phyloP scores from a whole-genome alignment of 1,140 invertebrate species.

The Ceratina calcarata region DNA sequence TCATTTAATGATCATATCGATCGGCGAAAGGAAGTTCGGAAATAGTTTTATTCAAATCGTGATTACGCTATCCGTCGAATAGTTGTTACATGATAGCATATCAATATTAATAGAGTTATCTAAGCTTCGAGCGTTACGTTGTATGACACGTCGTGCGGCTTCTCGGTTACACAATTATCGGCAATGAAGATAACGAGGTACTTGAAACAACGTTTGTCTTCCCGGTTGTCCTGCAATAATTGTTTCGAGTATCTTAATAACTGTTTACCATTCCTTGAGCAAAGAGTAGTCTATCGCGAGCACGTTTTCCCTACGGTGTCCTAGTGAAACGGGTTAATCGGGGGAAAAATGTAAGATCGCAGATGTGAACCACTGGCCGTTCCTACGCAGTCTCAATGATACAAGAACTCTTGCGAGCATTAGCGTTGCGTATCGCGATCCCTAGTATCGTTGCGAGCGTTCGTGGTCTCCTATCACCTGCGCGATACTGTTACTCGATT shows the following conservation, averaged over 20 bases:
- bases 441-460: neutral
- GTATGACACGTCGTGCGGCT: neutral
- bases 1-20: too few relatives aligned
- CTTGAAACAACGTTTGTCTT: conserved; percentile 7
- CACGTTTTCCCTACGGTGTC: too few relatives aligned
- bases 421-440: conserved; percentile 18
- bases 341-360: neutral
- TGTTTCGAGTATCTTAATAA: conserved; percentile 1
- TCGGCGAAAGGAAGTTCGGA: too few relatives aligned
- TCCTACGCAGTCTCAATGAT: conserved; percentile 5
- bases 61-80: neutral
- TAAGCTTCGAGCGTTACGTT: neutral
- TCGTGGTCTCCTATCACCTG: conserved; percentile 8
- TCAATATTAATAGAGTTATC: neutral
- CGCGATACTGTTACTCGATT: conserved; percentile 30
- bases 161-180: conserved; percentile 19
- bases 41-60: too few relatives aligned
- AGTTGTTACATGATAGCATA: neutral
- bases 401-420: neutral
- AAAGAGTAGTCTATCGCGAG: neutral
- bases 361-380: conserved; percentile 9
- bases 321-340: neutral
- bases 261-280: neutral
- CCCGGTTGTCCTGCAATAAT: neutral
- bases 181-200: neutral